These are phyloP conservation scores for Hemicentrotus pulcherrimus DNA, from an alignment of 35 echinoderm and acorn worm genomes.

Conservation along the genomic window DNA sequence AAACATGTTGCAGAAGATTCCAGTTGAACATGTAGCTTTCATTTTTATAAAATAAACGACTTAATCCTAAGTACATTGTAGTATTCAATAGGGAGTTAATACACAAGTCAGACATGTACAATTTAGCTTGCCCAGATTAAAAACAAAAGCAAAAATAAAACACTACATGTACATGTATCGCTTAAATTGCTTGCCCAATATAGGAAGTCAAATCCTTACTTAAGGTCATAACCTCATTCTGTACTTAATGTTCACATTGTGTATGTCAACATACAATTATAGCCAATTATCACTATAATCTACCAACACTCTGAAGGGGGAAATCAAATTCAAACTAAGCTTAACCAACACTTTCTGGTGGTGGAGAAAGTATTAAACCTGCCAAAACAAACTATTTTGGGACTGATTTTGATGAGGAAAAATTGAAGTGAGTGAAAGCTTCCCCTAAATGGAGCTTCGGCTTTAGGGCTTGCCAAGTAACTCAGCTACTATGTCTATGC, in stretches of 20 bases:
- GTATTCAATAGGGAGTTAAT: too few species aligned
- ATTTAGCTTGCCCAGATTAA: too few species aligned
- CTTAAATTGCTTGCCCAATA: not conserved
- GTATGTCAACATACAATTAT: not conserved
- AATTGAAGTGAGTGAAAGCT: not conserved
- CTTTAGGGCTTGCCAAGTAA: not conserved
- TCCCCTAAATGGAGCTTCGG: not conserved
- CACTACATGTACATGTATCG: too few species aligned
- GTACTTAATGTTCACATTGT: not conserved
- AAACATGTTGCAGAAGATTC: too few species aligned
- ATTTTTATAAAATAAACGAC: too few species aligned
- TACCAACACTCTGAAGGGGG: not conserved
- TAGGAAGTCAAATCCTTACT: not conserved
- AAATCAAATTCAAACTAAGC: slow-evolving; percentile 2
- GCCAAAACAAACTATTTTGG: not conserved
- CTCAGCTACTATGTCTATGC: not conserved
- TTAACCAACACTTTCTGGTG: not conserved
- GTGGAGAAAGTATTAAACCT: not conserved
- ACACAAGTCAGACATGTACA: too few species aligned
- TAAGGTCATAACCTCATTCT: not conserved
- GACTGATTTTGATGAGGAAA: not conserved
- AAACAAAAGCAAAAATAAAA: too few species aligned
- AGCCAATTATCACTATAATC: not conserved
- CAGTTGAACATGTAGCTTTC: too few species aligned
- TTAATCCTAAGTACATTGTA: too few species aligned